These are phyloP conservation scores for Petrophora chlorosata DNA, from an alignment of 2,888 invertebrate species.

Conservation along the genomic window DNA sequence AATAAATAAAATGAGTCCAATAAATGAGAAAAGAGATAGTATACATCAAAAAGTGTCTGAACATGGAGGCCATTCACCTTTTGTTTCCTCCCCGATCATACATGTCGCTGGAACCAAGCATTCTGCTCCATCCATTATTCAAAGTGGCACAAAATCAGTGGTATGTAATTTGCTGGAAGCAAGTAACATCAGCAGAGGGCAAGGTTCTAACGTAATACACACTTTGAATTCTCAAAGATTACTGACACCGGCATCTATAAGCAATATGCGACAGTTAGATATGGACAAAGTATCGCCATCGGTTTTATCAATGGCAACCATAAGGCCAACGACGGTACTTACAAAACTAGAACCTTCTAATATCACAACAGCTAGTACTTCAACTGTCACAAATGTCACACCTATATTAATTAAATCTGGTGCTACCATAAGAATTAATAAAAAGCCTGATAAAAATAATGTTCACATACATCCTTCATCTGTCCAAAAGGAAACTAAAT, in stretches of 20 bases:
- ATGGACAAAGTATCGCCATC: slow-evolving; percentile 62
- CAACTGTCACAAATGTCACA: slow-evolving; percentile 64
- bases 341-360: slow-evolving; percentile 62
- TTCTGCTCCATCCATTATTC: slow-evolving; percentile 61
- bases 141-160: slow-evolving; percentile 62
- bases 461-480: slow-evolving; percentile 11
- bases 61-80: slow-evolving; percentile 56
- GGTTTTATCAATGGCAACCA: slow-evolving; percentile 68
- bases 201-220: slow-evolving; percentile 70
- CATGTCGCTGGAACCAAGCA: slow-evolving; percentile 66
- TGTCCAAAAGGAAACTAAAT: slow-evolving; percentile 34
- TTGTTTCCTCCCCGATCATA: slow-evolving; percentile 62
- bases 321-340: slow-evolving; percentile 63
- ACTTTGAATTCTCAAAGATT: slow-evolving; percentile 66
- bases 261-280: slow-evolving; percentile 66
- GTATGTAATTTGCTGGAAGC: slow-evolving; percentile 62
- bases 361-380: slow-evolving; percentile 55
- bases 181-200: slow-evolving; percentile 55
- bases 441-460: slow-evolving; percentile 55
- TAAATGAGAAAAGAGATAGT: slow-evolving; percentile 66
- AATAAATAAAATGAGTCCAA: slow-evolving; percentile 58
- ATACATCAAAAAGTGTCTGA: slow-evolving; percentile 57
- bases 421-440: slow-evolving; percentile 51
- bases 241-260: slow-evolving; percentile 59
- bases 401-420: slow-evolving; percentile 67